Percentiles rank a stretch among this genome's conserved stretches.
These are phyloP conservation scores for Bucorvus abyssinicus DNA, from an alignment of 2,797 vertebrate species.

Conservation along the genomic window DNA sequence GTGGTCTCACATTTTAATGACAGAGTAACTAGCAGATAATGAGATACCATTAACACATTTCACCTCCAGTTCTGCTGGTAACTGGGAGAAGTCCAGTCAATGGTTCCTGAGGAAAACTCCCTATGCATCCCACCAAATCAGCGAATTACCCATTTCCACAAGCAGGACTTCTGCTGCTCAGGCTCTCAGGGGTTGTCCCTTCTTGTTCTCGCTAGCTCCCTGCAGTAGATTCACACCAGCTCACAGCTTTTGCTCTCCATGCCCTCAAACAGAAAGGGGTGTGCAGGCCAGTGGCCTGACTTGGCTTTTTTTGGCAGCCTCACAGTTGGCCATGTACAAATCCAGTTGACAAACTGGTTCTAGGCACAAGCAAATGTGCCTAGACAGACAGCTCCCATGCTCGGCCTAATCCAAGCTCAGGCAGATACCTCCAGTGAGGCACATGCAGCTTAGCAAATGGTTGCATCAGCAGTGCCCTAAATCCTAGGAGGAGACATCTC, in stretches of 20 bases:
- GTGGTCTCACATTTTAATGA: conserved; percentile 25
- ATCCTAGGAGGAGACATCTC: neutral
- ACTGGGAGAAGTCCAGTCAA: neutral
- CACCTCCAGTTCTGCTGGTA: neutral
- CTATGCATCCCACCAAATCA: neutral
- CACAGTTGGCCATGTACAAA: neutral
- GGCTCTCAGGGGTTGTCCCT: neutral
- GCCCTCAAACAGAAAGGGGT: neutral
- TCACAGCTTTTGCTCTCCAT: neutral
- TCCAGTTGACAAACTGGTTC: neutral
- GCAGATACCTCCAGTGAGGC: neutral
- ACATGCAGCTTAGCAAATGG: neutral
- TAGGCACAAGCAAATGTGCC: neutral
- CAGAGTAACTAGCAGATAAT: conserved; percentile 31
- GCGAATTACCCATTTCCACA: neutral
- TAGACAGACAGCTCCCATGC: too few species aligned
- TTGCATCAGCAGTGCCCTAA: neutral
- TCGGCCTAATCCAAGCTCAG: neutral
- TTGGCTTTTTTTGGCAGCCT: neutral
- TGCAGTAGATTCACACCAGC: neutral
- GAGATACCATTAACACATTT: conserved; percentile 19
- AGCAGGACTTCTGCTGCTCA: neutral
- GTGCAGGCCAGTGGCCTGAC: neutral
- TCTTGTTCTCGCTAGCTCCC: neutral
- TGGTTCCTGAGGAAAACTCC: neutral